Base-by-base conservation (phyloP, 2,888 invertebrate genomes). In the Venustoraphidia nigricollis region DNA sequence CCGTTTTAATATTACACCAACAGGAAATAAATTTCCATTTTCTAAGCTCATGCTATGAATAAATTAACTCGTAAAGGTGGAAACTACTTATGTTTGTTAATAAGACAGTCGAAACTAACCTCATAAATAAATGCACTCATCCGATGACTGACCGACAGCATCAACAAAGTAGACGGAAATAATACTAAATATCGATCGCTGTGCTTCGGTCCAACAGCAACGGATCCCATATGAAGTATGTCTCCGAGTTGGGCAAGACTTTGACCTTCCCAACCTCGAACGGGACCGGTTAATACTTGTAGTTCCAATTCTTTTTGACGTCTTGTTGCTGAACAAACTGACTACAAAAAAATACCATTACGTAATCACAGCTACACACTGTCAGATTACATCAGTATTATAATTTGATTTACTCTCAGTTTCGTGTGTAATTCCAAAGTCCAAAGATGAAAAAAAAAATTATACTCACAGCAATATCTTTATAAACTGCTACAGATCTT, bases 91-190 rank as follows among this genome's bases (percentile, higher is more conserved):
- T 6, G 1, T 6, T 27, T 6, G 5, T 27, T 27, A 27, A 27
- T 27, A 27, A 27, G 27, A 27, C 27, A 27, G 27, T 27, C 14
- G 36, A 40, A 27, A 58, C 58, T 64, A 67, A 91, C 92, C 80
- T 94, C 93, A 67, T 92, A 95, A 55, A 92, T 88, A 68, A 96
- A 95, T 47, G 92, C 91, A 61, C 92, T 94, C 67, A 93, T 84
- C 56, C 93, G 75, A 55, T 88, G 83, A 66, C 92, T 92, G 52
- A 94, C 90, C 51, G 92, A 89, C 51, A 97, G 71, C 58, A 96
- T 81, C 41, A 97, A 76, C 50, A 97, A 70, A 1, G 89, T 87
- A 47, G 86, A 79, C 1, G 93, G 85, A 66, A 97, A 96, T 4
- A 96, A 74, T 2, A 95, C 89, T 50, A 96, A 81, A 64, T 94